Conservation (phyloP, 2,888 invertebrate genomes). For the Tubulanus polymorphus region DNA sequence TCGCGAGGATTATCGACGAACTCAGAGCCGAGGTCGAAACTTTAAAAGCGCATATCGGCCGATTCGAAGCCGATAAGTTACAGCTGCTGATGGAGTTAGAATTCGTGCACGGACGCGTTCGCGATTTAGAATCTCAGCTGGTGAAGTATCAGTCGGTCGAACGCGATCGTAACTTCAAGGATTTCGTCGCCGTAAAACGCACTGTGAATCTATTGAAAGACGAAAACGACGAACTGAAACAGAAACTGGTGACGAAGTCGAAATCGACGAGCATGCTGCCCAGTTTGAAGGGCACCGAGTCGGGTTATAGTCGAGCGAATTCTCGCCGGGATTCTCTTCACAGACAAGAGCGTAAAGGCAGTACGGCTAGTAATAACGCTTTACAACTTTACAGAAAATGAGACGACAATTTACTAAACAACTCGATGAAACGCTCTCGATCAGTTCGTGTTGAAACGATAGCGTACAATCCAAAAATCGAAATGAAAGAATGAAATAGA, state of each 20-base stretch:
- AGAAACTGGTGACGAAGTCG: slow-evolving; percentile 12
- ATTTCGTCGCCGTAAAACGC: slow-evolving; percentile 42
- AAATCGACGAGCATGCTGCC: slow-evolving; percentile 18
- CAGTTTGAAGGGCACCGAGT: slow-evolving; percentile 14
- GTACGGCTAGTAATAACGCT: no score
- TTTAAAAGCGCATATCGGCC: slow-evolving; percentile 23
- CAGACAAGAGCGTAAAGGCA: no score
- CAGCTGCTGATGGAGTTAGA: slow-evolving; percentile 28
- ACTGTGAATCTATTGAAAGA: slow-evolving; percentile 32
- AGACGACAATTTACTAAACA: no score
- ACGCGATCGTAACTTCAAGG: slow-evolving; percentile 35
- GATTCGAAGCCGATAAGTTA: slow-evolving; percentile 29
- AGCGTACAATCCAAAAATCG: no score
- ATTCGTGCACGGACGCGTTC: no score
- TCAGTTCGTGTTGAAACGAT: no score
- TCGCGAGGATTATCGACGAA: slow-evolving; percentile 24
- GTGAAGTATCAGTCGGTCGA: slow-evolving; percentile 25
- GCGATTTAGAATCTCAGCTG: no score
- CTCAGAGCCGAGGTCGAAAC: slow-evolving; percentile 26
- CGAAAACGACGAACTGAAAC: slow-evolving; percentile 35
- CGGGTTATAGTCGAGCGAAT: no score
- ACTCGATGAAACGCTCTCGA: no score
- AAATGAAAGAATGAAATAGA: no score
- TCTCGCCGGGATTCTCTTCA: no score
- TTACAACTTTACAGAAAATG: no score